Percentiles rank a stretch among this genome's conserved stretches.
Evolutionary conservation across 1,140 invertebrate genomes (phyloP).

Genomic region (Brachionus calyciflorus): DNA sequence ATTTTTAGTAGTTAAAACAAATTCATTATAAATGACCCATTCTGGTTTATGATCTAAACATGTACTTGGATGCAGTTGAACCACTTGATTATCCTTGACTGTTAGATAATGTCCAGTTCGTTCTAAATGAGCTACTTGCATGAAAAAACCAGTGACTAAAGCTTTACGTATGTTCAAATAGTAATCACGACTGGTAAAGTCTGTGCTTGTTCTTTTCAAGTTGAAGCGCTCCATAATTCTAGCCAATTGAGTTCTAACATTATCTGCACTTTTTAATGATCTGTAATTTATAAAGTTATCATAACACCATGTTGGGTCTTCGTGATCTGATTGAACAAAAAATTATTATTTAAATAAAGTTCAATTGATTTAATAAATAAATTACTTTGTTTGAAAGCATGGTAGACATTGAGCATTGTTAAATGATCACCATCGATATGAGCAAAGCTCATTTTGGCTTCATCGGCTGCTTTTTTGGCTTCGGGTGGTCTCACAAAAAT

Average conservation of each 20-base stretch:
- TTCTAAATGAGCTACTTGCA: slow-evolving; percentile 97
- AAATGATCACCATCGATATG: slow-evolving; percentile 99
- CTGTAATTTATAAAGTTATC: slow-evolving; percentile 99
- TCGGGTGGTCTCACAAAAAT: slow-evolving; percentile 98
- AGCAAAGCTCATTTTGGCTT: slow-evolving; percentile 97
- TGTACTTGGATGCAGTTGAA: slow-evolving; percentile 96
- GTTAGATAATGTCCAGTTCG: slow-evolving; percentile 93
- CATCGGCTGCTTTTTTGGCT: slow-evolving; percentile 96
- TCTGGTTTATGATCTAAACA: slow-evolving; percentile 98
- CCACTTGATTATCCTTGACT: slow-evolving; percentile 97
- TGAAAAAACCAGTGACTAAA: slow-evolving; percentile 95
- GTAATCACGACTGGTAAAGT: slow-evolving; percentile 96
- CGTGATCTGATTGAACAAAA: too few relatives aligned
- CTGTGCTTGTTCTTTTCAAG: slow-evolving; percentile 82
- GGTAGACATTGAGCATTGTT: slow-evolving; percentile 87
- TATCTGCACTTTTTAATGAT: slow-evolving; percentile 87
- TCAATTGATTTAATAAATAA: not conserved
- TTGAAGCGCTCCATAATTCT: slow-evolving; percentile 88
- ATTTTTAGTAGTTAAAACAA: slow-evolving; percentile 98
- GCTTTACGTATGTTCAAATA: slow-evolving; percentile 98
- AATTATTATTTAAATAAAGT: slow-evolving; percentile 48
- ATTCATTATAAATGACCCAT: slow-evolving; percentile 99
- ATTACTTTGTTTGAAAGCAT: slow-evolving; percentile 98
- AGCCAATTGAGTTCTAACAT: slow-evolving; percentile 76
- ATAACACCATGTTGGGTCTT: slow-evolving; percentile 97